These are phyloP conservation scores for Sebastes diploproa DNA, from an alignment of 2,797 vertebrate species.

Conservation along the genomic window DNA sequence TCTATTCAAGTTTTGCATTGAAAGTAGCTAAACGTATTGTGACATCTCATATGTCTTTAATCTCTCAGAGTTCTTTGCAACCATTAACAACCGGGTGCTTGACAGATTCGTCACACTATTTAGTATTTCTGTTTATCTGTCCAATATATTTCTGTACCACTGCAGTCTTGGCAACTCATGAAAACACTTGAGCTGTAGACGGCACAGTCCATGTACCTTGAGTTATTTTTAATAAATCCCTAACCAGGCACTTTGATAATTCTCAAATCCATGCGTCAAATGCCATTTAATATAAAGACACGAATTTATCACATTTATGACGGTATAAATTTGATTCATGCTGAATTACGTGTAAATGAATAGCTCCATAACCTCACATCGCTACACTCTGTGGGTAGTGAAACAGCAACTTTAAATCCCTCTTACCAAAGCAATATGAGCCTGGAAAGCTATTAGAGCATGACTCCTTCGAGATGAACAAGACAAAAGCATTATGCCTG, in stretches of 20 bases:
- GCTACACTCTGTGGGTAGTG: slow-evolving; percentile 20
- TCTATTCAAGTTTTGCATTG: neutral
- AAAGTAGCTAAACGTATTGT: neutral
- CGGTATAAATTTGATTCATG: slow-evolving; percentile 51
- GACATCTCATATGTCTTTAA: slow-evolving; percentile 27
- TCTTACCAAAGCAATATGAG: slow-evolving; percentile 57
- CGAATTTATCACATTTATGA: slow-evolving; percentile 49
- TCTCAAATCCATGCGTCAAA: slow-evolving; percentile 51
- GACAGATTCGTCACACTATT: slow-evolving; percentile 45
- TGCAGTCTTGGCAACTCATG: slow-evolving; percentile 54
- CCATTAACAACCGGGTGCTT: slow-evolving; percentile 14
- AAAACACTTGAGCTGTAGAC: slow-evolving; percentile 45
- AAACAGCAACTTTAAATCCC: slow-evolving; percentile 68
- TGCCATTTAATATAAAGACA: slow-evolving; percentile 55
- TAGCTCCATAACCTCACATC: slow-evolving; percentile 28
- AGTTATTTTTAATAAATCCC: slow-evolving; percentile 68
- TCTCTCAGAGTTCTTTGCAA: slow-evolving; percentile 25
- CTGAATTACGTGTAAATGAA: slow-evolving; percentile 55
- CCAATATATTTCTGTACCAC: slow-evolving; percentile 47
- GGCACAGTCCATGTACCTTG: slow-evolving; percentile 49
- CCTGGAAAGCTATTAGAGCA: slow-evolving; percentile 71
- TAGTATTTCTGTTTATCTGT: slow-evolving; percentile 45
- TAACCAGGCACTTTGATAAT: slow-evolving; percentile 55
- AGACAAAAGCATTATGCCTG: slow-evolving; percentile 61
- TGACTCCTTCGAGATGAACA: slow-evolving; percentile 68